Base-by-base conservation (phyloP, 2,888 invertebrate species). In the Polia nebulosa region DNA sequence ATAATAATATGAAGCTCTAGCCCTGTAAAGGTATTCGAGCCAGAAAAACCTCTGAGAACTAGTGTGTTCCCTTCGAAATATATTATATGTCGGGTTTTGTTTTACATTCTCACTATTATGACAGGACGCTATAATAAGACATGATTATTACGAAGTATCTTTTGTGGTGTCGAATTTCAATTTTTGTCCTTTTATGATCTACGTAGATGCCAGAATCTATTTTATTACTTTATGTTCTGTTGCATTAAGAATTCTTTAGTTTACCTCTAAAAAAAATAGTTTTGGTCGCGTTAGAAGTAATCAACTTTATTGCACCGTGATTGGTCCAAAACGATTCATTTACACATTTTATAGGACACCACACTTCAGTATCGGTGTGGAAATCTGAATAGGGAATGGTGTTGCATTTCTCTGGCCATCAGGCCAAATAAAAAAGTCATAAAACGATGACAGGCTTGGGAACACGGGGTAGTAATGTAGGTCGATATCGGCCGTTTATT, bases 381-480 rank as follows among this genome's bases (percentile, higher is more conserved):
- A 93, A 92, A 93, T 92, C 90, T 86, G 91, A 90, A 91, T 91
- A 88, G 88, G 91, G 91, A 91, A 89, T 91, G 92, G 92, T 94
- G 88, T 94, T 94, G 93, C 93, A 92, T 95, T 94, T 94, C 94
- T 92, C 88, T 86, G 83, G 88, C 89, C 89, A 93, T 91, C 91
- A 91, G 90, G 89, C 89, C 90, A 90, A 94, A 95, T 95, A 94
- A 95, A 95, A 95, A 94, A 93, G 94, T 92, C 91, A 93, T 95
- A 95, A 95, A 95, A 90, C 88, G 89, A 92, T 92, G 93, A 92
- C 94, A 91, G 86, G 93, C 93, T 93, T 94, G 95, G 94, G 95
- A 95, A 95, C 90, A 92, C 89, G 85, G 92, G 90, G 87, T 88
- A 82, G 92, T 91, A 91, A 92, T 91, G 90, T 91, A 89, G 91